These are phyloP conservation scores for Ptilodon capucinus DNA, from an alignment of 2,888 invertebrate species.

Conservation along the genomic window DNA sequence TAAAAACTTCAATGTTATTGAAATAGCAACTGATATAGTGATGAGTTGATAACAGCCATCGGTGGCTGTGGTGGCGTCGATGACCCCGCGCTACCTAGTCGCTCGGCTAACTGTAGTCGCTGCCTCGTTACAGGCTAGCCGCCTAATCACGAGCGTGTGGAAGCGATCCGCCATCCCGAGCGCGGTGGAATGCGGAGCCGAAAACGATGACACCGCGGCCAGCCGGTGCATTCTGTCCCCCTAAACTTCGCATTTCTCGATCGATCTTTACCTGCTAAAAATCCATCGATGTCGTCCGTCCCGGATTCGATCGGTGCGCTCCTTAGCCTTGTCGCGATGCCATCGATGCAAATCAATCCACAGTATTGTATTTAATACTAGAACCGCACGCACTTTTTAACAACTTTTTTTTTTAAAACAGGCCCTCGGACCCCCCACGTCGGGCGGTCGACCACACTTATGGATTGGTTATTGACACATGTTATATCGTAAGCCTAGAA, in stretches of 20 bases:
- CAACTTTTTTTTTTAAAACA: constrained; percentile 39
- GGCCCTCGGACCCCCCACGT: constrained; percentile 36
- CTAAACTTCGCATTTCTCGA: constrained; percentile 31
- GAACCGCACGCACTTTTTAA: constrained; percentile 40
- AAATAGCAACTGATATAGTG: neutral
- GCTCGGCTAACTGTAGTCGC: constrained; percentile 33
- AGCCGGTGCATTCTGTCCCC: constrained; percentile 49
- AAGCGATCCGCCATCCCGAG: constrained; percentile 8
- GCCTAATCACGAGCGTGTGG: constrained; percentile 12
- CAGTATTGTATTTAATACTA: constrained; percentile 16
- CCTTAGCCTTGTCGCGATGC: constrained; percentile 13
- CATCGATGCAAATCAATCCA: constrained; percentile 17
- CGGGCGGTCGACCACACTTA: constrained; percentile 33
- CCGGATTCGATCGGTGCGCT: constrained; percentile 4
- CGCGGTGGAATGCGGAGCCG: constrained; percentile 20
- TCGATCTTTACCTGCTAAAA: constrained; percentile 59
- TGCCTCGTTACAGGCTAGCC: constrained; percentile 21
- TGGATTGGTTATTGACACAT: constrained; percentile 19
- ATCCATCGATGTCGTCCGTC: constrained; percentile 52
- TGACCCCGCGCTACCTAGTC: constrained; percentile 31
- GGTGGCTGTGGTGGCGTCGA: constrained; percentile 21
- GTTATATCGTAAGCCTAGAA: constrained; percentile 5
- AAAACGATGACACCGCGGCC: constrained; percentile 33
- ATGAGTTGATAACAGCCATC: neutral
- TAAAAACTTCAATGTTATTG: neutral